Evolutionary conservation across 2,797 vertebrate genomes (phyloP), one percentile per base, ranked within the genome.

Genomic region (Eospalax fontanierii): DNA sequence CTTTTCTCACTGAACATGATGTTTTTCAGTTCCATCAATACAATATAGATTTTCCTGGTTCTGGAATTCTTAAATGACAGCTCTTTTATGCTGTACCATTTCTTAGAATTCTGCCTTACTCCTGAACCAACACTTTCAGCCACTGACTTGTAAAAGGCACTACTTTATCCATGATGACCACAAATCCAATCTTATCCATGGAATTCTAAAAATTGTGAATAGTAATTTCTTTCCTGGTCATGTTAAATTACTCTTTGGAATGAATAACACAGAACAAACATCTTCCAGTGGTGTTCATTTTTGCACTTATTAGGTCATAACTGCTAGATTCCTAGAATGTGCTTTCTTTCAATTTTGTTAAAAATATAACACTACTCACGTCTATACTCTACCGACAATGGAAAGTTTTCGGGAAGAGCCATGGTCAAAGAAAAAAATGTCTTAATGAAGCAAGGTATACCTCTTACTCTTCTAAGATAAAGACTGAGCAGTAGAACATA

Each of bases 161-260:
- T 79, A 50, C 21, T 89, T 43, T 89, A 59, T 16, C 66, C 15
- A 61, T 43, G 21, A 70, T 70, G 33, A 63, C 1, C 19, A 74
- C 43, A 94, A 91, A 93, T n/a, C 43, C 89, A 94, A 35, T 78
- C 70, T 93, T 78, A 76, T 5, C 63, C 43, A 93, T 18, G 75
- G 28, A 38, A 54, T 78, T n/a, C 24, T 83, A 33, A 26, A 81
- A 92, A 91, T 8, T 78, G 3, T 74, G 30, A 82, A 93, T 35
- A 24, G 81, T 40, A 40, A 80, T 46, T 75, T 3, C 8, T 76
- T 85, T 88, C 50, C n/a, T 59, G 54, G 40, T 57, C 59, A 38
- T 81, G 26, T 21, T 50, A 61, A 65, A 87, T 83, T 61, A 83
- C 11, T 40, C 28, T 68, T 78, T n/a, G 12, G 35, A 63, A 40